Base-by-base conservation (phyloP, 2,113 vertebrate species). In the Empidonax alnorum region DNA sequence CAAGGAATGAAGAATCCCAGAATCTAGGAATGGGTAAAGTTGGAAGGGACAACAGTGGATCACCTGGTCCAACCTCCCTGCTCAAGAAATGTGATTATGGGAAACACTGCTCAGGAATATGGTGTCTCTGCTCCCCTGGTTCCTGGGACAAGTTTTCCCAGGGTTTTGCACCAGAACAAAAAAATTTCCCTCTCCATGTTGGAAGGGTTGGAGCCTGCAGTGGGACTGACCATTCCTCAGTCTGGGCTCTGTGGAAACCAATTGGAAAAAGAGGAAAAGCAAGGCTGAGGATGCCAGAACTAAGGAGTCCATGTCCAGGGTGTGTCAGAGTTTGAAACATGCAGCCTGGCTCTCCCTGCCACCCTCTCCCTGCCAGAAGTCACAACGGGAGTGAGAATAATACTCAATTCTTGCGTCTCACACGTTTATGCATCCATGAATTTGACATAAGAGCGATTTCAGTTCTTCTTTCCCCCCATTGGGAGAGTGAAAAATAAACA, bases 401-500 rank as follows among this genome's bases (percentile, higher is more conserved):
- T 59, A 47, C 59, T 79, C 56, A 50, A 1, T 62, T 73, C 68
- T 92, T 87, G 39, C 0, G 14, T 84, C 86, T 92, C 91, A 74
- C 86, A 89, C 53, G 0, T 89, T 94, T 85, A 55, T 87, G 74
- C 84, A 82, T 87, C 84, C 87, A 73, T 73, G 53, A 46, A 14
- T 94, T 87, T 28, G 90, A 83, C 75, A 67, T 18, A 23, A 67
- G 58, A 93, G n/a, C 18, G 23, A 67, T 58, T 69, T 62, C 55
- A 58, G 58, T 21, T 39, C 50, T 88, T 66, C 58, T 47, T 23
- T 63, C 7, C 22, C 33, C 59, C 39, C 27, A 1, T 27, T 44
- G 89, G 68, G 67, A 79, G 53, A 62, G 84, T 35, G 92, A 90
- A 86, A 94, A 95, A 86, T 17, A 88, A 96, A 84, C 90, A 77